A percentile compares a stretch with the other conserved stretches of the same genome.
phyloP scores from a whole-genome alignment of 2,113 vertebrate genomes.

The Hippopotamus amphibius region DNA sequence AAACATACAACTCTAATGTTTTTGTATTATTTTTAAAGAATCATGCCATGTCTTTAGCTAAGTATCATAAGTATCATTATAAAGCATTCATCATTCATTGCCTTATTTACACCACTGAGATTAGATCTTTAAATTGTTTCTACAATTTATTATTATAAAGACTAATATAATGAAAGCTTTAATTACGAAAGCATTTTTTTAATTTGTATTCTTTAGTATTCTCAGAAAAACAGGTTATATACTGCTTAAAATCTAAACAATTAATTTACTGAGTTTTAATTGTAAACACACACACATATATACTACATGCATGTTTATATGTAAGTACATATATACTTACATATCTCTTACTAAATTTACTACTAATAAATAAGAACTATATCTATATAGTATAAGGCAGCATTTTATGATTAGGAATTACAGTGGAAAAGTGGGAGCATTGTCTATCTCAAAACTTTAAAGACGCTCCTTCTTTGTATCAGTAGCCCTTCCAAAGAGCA shows the following conservation, averaged over 20 bases:
- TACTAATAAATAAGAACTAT: background rate
- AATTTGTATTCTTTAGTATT: background rate
- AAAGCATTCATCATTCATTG: background rate
- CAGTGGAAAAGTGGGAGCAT: background rate
- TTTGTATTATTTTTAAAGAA: background rate
- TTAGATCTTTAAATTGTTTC: background rate
- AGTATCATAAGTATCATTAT: background rate
- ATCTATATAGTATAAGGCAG: background rate
- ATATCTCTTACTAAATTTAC: background rate
- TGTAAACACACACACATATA: background rate
- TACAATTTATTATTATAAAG: background rate
- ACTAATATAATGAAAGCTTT: background rate
- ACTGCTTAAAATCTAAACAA: background rate
- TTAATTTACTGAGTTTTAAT: background rate
- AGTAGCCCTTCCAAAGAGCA: background rate
- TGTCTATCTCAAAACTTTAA: background rate
- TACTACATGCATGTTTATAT: background rate
- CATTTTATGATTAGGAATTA: background rate
- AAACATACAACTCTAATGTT: background rate
- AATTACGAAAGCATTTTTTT: background rate
- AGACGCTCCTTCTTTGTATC: background rate
- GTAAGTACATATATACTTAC: background rate
- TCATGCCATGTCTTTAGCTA: background rate
- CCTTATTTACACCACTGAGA: background rate
- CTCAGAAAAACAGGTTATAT: background rate